phyloP scores from a whole-genome alignment of 2,888 invertebrate species.

The Drosophila parthenogenetica region DNA sequence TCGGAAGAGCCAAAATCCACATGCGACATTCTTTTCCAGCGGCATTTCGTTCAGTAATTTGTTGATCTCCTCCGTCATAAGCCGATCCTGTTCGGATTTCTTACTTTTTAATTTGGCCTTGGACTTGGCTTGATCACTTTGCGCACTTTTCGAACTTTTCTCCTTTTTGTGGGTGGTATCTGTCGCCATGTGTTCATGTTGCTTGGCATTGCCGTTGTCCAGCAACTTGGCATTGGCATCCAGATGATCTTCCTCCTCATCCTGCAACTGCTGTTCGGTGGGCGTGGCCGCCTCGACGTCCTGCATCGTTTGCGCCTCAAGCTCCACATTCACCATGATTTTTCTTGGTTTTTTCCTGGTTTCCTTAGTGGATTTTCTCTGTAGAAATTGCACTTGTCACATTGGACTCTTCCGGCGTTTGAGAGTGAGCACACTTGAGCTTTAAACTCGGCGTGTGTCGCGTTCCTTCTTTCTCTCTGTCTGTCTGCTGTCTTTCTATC shows the following conservation, averaged over 20 bases:
- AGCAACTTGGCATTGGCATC: constrained; percentile 72
- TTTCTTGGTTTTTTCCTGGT: too few relatives aligned
- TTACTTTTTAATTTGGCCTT: constrained; percentile 63
- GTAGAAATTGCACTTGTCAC: constrained; percentile 17
- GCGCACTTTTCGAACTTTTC: neutral
- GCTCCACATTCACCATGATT: constrained; percentile 16
- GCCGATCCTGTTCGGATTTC: constrained; percentile 78
- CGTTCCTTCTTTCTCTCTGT: neutral
- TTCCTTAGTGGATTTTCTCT: neutral
- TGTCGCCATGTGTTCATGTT: constrained; percentile 1
- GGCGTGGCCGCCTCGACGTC: constrained; percentile 34
- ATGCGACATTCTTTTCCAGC: constrained; percentile 88
- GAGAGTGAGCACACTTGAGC: constrained; percentile 13
- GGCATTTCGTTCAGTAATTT: constrained; percentile 86
- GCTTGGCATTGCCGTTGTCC: constrained; percentile 62
- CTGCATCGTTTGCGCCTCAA: constrained; percentile 29
- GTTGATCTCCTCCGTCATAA: constrained; percentile 84
- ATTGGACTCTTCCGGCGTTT: constrained; percentile 44
- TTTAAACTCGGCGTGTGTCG: neutral
- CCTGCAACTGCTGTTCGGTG: constrained; percentile 24
- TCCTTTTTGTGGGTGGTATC: too few relatives aligned
- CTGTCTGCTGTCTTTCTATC: neutral
- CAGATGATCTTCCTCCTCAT: constrained; percentile 49
- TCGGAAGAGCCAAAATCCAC: constrained; percentile 88
- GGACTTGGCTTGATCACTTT: constrained; percentile 34